Evolutionary conservation across 2,797 vertebrate species (phyloP).

Genomic region (Xyrichtys novacula): DNA sequence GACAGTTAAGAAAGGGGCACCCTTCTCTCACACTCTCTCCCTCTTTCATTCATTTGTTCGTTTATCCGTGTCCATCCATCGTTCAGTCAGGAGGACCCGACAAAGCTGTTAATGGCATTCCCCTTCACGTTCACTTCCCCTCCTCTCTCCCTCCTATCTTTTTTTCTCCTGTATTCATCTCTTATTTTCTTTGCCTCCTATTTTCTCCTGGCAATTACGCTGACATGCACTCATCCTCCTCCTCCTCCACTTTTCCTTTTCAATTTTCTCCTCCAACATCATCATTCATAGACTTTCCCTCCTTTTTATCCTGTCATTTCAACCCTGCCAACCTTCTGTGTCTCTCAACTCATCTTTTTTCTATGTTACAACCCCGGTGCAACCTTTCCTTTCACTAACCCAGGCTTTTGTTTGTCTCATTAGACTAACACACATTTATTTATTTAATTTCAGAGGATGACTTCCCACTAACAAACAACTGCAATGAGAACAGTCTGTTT

Average conservation of each 20-base stretch:
- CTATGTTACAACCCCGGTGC: slow-evolving; percentile 9
- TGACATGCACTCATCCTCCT: slow-evolving; percentile 64
- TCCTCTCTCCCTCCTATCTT: slow-evolving; percentile 68
- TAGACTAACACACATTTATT: rapidly evolving
- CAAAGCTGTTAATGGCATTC: slow-evolving; percentile 80
- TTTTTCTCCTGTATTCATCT: slow-evolving; percentile 68
- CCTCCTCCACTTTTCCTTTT: slow-evolving; percentile 42
- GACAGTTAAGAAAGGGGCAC: slow-evolving; percentile 78
- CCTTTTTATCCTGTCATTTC: slow-evolving; percentile 46
- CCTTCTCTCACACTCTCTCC: slow-evolving; percentile 79
- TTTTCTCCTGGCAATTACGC: slow-evolving; percentile 72
- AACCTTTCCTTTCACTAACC: neutral
- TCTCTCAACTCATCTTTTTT: slow-evolving; percentile 7
- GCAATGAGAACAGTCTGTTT: too few relatives aligned
- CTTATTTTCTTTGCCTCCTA: slow-evolving; percentile 68
- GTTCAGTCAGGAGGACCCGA: slow-evolving; percentile 72
- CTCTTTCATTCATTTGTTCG: slow-evolving; percentile 71
- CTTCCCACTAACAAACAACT: too few relatives aligned
- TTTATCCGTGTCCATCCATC: slow-evolving; percentile 76
- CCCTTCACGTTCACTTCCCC: slow-evolving; percentile 75
- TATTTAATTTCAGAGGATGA: too few relatives aligned
- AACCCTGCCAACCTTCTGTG: neutral
- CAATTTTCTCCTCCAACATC: slow-evolving; percentile 46
- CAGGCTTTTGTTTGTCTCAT: neutral
- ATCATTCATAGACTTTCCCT: slow-evolving; percentile 65